Percentiles rank a stretch among this genome's conserved stretches.
Conservation (phyloP, 2,888 invertebrate species). For the Troides aeacus region DNA sequence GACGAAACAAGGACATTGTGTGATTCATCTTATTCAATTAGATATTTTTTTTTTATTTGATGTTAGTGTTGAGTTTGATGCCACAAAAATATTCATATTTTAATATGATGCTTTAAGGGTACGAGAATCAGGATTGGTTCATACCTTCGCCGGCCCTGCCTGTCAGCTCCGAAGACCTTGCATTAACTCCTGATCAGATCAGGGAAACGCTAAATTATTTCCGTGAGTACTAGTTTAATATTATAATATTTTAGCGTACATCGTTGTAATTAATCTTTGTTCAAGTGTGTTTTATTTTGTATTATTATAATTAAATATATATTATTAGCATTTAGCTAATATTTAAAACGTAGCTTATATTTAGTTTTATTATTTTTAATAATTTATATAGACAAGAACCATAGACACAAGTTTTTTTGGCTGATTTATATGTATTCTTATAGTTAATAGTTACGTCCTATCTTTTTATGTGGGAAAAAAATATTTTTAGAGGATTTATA, state of each 20-base stretch:
- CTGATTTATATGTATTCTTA: not conserved
- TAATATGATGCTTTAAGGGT: conserved; percentile 79
- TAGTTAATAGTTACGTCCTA: not conserved
- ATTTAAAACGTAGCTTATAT: too few species aligned
- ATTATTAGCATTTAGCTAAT: too few species aligned
- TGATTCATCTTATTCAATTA: conserved; percentile 17
- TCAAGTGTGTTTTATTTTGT: not conserved
- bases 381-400: too few species aligned
- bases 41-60: not conserved
- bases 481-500: too few species aligned
- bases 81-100: conserved; percentile 8
- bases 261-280: not conserved
- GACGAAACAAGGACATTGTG: conserved; percentile 18
- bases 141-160: conserved; percentile 93
- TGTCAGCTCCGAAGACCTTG: conserved; percentile 85
- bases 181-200: conserved; percentile 95
- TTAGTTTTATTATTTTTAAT: too few species aligned
- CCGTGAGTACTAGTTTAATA: conserved; percentile 84
- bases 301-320: not conserved
- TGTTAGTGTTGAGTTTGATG: not conserved
- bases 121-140: conserved; percentile 96
- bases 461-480: too few species aligned
- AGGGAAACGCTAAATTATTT: conserved; percentile 98
- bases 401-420: not conserved
- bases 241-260: not conserved